Evolutionary conservation across 2,113 vertebrate genomes (phyloP).

Genomic region (Eudyptes chrysolophus): DNA sequence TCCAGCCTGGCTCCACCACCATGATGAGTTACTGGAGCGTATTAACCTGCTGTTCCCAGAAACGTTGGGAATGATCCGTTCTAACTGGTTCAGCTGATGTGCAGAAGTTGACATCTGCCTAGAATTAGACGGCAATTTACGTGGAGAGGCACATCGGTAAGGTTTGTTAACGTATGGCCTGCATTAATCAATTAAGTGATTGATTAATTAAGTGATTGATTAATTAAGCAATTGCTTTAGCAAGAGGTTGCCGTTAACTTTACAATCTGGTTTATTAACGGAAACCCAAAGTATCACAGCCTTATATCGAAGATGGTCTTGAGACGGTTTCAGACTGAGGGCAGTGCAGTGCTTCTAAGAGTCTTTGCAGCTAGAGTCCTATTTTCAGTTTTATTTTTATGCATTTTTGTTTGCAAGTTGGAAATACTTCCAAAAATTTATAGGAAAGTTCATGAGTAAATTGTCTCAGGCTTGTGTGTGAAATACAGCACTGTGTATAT

Average conservation of each 20-base stretch:
- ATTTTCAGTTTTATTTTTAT: background rate
- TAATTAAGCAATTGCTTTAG: background rate
- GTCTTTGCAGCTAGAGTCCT: background rate
- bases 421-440: conserved; percentile 35
- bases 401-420: conserved; percentile 31
- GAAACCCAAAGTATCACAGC: conserved; percentile 25
- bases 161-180: background rate
- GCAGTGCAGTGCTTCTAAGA: background rate
- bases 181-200: background rate
- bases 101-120: background rate
- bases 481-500: conserved; percentile 65
- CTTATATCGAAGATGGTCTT: background rate
- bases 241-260: background rate
- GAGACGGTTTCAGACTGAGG: background rate
- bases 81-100: background rate
- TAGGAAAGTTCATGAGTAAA: conserved; percentile 33
- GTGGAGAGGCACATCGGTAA: background rate
- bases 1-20: background rate
- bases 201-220: background rate
- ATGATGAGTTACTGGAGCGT: rapidly evolving
- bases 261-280: background rate
- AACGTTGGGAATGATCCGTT: background rate
- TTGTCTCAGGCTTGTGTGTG: conserved; percentile 73
- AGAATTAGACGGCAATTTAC: background rate
- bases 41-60: background rate